Evolutionary conservation across 1,140 invertebrate species (phyloP).

Genomic region (Paraescarpia echinospica): DNA sequence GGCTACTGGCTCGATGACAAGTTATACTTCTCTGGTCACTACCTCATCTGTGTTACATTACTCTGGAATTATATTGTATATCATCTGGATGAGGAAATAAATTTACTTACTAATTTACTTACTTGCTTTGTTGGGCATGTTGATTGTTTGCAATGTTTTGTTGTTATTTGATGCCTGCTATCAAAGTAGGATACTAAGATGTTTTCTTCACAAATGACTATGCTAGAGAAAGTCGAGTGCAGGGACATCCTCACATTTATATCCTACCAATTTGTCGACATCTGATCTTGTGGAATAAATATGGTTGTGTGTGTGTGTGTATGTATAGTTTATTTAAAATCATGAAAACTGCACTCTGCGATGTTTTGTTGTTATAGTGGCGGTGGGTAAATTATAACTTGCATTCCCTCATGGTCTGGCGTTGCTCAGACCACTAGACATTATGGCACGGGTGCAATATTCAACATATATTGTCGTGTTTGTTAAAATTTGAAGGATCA

Average conservation of each 20-base stretch:
- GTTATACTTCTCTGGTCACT: too few species aligned
- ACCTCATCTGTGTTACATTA: too few species aligned
- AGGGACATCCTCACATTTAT: not conserved
- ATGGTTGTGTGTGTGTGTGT: not conserved
- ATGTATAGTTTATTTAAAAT: not conserved
- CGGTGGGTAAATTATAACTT: not conserved
- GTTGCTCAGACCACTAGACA: not conserved
- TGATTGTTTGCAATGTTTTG: not conserved
- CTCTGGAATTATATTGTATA: too few species aligned
- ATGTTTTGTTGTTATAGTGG: not conserved
- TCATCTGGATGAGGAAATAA: too few species aligned
- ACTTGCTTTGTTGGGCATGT: not conserved
- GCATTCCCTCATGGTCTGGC: not conserved
- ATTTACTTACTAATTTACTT: too few species aligned
- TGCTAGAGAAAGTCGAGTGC: not conserved
- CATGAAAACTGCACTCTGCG: not conserved
- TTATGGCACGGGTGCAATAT: not conserved
- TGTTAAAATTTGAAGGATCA: not conserved
- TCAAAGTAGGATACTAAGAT: not conserved
- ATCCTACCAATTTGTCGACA: not conserved
- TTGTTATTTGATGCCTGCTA: not conserved
- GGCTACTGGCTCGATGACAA: too few species aligned
- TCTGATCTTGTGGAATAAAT: not conserved
- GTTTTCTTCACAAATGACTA: not conserved
- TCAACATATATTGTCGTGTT: not conserved